Evolutionary conservation across 2,888 invertebrate species (phyloP).

Genomic region (Hemaris fuciformis): DNA sequence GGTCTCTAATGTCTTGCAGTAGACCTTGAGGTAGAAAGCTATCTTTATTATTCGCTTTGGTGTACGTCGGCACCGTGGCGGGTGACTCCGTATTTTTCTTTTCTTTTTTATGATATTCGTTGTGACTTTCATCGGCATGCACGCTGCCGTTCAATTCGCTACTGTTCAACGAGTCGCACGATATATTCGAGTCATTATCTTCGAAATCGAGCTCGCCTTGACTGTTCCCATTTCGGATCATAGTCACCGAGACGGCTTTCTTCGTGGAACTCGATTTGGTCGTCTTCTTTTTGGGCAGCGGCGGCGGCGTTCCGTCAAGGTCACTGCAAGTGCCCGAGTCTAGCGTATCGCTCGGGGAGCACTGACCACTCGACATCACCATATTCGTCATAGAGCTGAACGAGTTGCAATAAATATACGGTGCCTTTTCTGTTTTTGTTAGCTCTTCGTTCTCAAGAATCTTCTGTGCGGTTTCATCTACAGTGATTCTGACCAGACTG

Average conservation of each 20-base stretch:
- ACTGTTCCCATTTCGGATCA: conserved; percentile 81
- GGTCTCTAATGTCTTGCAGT: conserved; percentile 86
- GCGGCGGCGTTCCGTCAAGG: conserved; percentile 87
- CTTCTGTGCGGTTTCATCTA: conserved; percentile 69
- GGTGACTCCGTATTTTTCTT: conserved; percentile 58
- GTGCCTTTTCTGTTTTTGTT: conserved; percentile 68
- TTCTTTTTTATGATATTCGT: conserved; percentile 69
- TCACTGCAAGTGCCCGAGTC: conserved; percentile 94
- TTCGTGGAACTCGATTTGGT: conserved; percentile 73
- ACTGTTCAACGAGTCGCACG: conserved; percentile 91
- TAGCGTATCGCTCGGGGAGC: conserved; percentile 90
- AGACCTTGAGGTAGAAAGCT: conserved; percentile 84
- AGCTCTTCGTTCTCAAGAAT: conserved; percentile 78
- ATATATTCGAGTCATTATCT: conserved; percentile 88
- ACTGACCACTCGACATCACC: conserved; percentile 90
- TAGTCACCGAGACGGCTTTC: conserved; percentile 79
- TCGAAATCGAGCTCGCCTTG: conserved; percentile 86
- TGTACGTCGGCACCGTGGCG: conserved; percentile 56
- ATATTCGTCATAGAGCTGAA: conserved; percentile 78
- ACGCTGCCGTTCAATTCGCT: conserved; percentile 83
- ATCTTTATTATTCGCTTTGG: conserved; percentile 64
- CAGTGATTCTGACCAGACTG: conserved; percentile 83
- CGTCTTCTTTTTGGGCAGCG: conserved; percentile 85
- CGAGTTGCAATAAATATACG: conserved; percentile 84
- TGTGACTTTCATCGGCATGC: conserved; percentile 74